Conservation (phyloP, 2,113 vertebrate genomes). For the Stigmatopora argus region DNA sequence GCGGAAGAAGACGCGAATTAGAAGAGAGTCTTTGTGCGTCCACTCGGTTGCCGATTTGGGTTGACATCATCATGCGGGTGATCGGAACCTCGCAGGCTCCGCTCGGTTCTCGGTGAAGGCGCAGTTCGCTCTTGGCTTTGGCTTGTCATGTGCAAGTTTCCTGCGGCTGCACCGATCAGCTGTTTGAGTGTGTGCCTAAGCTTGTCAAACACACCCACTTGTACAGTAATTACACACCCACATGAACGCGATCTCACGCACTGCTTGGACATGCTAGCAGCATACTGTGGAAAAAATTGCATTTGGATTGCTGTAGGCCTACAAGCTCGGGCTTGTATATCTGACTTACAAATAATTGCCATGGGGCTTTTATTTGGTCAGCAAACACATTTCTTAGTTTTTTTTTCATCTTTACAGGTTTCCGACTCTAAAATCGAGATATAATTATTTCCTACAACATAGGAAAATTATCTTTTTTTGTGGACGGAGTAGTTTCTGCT, state of each 20-base stretch:
- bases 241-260: constrained; percentile 5
- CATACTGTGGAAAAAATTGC: constrained; percentile 6
- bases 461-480: too few relatives aligned
- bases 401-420: not conserved
- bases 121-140: not conserved
- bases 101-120: not conserved
- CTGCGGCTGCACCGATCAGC: constrained; percentile 22
- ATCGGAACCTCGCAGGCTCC: not conserved
- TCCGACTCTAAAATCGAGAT: too few relatives aligned
- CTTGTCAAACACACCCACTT: constrained; percentile 47
- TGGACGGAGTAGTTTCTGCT: too few relatives aligned
- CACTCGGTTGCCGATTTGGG: constrained; percentile 7
- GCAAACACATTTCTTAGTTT: not conserved
- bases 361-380: not conserved
- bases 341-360: constrained; percentile 4
- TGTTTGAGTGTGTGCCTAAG: constrained; percentile 24
- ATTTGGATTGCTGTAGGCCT: not conserved
- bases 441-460: too few relatives aligned
- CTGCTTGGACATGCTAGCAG: not conserved
- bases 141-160: constrained; percentile 18
- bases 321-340: constrained; percentile 28
- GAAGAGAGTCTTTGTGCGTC: constrained; percentile 27
- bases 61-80: constrained; percentile 19
- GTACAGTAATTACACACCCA: constrained; percentile 25
- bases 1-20: constrained; percentile 22